phyloP scores from a whole-genome alignment of 2,888 invertebrate species.

The Dasypogon diadema region DNA sequence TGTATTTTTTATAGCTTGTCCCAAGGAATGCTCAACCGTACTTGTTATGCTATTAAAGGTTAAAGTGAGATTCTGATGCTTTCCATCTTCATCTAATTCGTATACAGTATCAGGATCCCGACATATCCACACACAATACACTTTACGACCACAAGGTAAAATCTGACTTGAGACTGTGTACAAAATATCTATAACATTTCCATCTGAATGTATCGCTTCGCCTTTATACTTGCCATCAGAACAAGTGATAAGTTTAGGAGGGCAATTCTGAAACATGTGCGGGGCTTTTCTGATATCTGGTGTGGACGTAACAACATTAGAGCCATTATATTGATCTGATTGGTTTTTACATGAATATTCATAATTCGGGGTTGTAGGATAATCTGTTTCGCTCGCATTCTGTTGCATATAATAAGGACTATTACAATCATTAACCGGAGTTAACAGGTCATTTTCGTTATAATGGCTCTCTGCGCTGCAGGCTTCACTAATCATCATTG shows the following conservation, averaged over 20 bases:
- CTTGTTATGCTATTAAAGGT: slow-evolving; percentile 68
- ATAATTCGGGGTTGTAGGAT: neutral
- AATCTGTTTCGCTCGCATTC: slow-evolving; percentile 19
- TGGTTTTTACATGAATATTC: neutral
- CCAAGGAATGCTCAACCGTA: slow-evolving; percentile 66
- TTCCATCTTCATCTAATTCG: slow-evolving; percentile 58
- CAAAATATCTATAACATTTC: slow-evolving; percentile 60
- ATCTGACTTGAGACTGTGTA: slow-evolving; percentile 72
- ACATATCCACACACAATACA: slow-evolving; percentile 76
- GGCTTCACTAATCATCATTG: slow-evolving; percentile 52
- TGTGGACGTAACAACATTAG: slow-evolving; percentile 55
- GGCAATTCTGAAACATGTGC: slow-evolving; percentile 43
- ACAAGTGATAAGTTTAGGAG: slow-evolving; percentile 54
- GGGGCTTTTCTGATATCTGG: slow-evolving; percentile 53
- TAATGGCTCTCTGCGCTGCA: slow-evolving; percentile 33
- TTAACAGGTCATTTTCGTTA: slow-evolving; percentile 57
- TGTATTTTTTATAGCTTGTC: slow-evolving; percentile 61
- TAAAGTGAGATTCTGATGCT: slow-evolving; percentile 66
- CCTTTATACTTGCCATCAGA: slow-evolving; percentile 61
- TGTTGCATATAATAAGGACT: slow-evolving; percentile 51
- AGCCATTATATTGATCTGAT: slow-evolving; percentile 3
- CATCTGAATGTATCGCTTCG: slow-evolving; percentile 61
- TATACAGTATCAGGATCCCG: slow-evolving; percentile 67
- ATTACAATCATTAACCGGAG: slow-evolving; percentile 58
- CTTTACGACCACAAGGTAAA: slow-evolving; percentile 69